Conservation (phyloP, 1,140 invertebrate genomes). For the Yoshiicerus persimilis region DNA sequence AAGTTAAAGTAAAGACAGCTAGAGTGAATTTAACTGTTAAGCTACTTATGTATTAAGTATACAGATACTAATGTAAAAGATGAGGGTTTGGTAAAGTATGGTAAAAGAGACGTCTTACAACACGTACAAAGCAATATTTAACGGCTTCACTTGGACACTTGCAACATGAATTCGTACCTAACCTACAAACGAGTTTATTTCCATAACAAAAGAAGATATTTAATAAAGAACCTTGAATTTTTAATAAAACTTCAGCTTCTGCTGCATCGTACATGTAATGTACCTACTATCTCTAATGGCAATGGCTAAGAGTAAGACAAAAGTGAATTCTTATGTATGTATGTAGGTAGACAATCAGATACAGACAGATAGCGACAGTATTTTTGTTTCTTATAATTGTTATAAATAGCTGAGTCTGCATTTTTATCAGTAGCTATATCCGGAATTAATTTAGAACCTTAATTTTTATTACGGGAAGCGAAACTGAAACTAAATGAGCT, state of each 20-base stretch:
- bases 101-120: background rate
- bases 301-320: background rate
- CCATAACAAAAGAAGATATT: constrained; percentile 18
- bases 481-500: background rate
- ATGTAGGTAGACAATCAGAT: background rate
- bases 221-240: constrained; percentile 10
- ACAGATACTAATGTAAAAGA: background rate
- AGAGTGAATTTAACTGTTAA: background rate
- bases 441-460: background rate
- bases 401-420: background rate
- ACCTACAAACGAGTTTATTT: background rate
- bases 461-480: background rate
- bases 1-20: background rate
- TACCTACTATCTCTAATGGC: background rate
- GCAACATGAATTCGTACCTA: background rate
- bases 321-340: background rate
- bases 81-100: background rate
- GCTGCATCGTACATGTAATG: background rate
- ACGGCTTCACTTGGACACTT: background rate
- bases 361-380: background rate
- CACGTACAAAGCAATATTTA: background rate
- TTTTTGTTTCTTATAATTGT: background rate
- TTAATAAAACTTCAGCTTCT: background rate
- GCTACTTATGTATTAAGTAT: background rate
- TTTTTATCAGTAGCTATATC: background rate